Evolutionary conservation across 2,113 vertebrate species (phyloP), one percentile per base, ranked within the genome.

Genomic region (Clarias gariepinus): DNA sequence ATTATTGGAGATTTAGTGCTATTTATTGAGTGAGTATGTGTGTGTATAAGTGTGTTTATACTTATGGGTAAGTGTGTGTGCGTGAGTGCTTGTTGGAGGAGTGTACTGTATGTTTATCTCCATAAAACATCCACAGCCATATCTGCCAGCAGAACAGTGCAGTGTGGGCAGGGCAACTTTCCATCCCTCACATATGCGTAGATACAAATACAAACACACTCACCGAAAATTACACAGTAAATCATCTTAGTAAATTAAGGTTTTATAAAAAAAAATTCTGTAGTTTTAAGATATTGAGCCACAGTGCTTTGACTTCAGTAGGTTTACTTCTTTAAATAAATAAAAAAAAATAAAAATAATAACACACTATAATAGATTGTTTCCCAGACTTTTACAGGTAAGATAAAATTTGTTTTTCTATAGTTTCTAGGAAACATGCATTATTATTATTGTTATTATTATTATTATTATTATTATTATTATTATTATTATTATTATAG

Each of bases 81-180:
- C 21, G 11, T 79, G 57, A 73, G 73, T 21, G 63, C 28, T 30
- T 57, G 66, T 74, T 25, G 12, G 4, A 18, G 36, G 69, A 2
- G 52, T 18, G 16, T 10, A 47, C 41, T 47, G 41, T 25, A 6
- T 47, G 73, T n/a, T 82, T 88, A 90, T 90, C 89, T 90, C 66
- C 28, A 60, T 30, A 61, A 82, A 90, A 88, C 89, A 90, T 55
- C 36, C 55, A 7, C 41, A 36, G 63, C 47, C 81, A 16, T 90
- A 90, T 90, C 89, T 82, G 25, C 12, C n/a, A 68, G 53, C 81
- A 41, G 81, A 21, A 19, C 68, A 13, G 84, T 60, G 16, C 86
- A 71, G 52, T 53, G 82, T 55, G 79, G 80, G 83, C 69, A 47
- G 88, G 84, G 81, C 66, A 63, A 58, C n/a, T 28, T 87, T 84